Evolutionary conservation across 1,140 invertebrate genomes (phyloP).

Genomic region (Rhopalosiphum maidis): DNA sequence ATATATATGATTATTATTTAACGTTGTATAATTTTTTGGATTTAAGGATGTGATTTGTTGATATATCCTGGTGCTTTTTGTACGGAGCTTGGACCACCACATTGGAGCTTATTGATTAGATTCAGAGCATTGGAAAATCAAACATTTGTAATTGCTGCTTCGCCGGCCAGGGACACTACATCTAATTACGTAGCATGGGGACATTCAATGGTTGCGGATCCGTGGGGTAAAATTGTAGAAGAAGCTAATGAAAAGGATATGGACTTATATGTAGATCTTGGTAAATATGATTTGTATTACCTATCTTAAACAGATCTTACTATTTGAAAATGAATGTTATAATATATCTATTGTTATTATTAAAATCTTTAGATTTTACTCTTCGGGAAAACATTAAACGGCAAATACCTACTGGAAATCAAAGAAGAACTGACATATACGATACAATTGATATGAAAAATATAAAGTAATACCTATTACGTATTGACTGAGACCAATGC

Average conservation of each 20-base stretch:
- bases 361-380: slow-evolving; percentile 71
- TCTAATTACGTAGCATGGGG: slow-evolving; percentile 88
- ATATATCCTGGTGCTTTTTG: slow-evolving; percentile 95
- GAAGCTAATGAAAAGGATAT: slow-evolving; percentile 75
- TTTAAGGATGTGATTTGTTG: slow-evolving; percentile 79
- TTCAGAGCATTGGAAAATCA: slow-evolving; percentile 88
- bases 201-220: slow-evolving; percentile 83
- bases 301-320: background rate
- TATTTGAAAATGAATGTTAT: background rate
- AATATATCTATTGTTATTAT: slow-evolving; percentile 34
- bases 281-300: slow-evolving; percentile 65
- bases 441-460: slow-evolving; percentile 66
- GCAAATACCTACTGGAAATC: slow-evolving; percentile 80
- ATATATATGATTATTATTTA: background rate
- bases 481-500: background rate
- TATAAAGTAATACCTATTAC: background rate
- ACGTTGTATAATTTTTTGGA: background rate
- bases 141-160: slow-evolving; percentile 75
- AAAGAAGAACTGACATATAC: slow-evolving; percentile 83
- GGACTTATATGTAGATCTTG: slow-evolving; percentile 78
- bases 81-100: slow-evolving; percentile 90
- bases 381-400: slow-evolving; percentile 76
- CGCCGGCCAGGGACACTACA: slow-evolving; percentile 76
- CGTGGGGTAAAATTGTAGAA: slow-evolving; percentile 83
- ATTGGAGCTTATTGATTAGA: slow-evolving; percentile 87